A percentile compares a stretch with the other conserved stretches of the same genome.
Conservation (phyloP, 2,113 vertebrate genomes). For the Perca fluviatilis region DNA sequence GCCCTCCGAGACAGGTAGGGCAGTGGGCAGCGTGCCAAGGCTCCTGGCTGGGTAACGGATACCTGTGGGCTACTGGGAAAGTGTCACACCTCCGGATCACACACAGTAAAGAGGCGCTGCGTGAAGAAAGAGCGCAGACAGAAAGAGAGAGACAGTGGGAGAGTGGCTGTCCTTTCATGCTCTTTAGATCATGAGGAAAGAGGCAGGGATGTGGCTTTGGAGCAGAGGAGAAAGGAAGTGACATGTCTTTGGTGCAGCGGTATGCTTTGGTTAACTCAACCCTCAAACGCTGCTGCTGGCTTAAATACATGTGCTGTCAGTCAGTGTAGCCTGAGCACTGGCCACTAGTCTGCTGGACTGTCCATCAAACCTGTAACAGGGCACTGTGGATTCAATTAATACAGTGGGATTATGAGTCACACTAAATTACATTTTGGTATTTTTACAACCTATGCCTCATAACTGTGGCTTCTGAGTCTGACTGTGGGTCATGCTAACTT, state of each 20-base stretch:
- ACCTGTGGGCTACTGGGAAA: conserved; percentile 78
- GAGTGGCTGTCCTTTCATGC: conserved; percentile 42
- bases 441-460: not conserved
- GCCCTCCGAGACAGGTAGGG: conserved; percentile 54
- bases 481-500: not conserved
- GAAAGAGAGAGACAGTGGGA: conserved; percentile 30
- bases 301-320: conserved; percentile 35
- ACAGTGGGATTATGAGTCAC: not conserved
- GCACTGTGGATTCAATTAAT: not conserved
- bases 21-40: conserved; percentile 58
- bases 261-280: conserved; percentile 56
- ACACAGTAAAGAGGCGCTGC: conserved; percentile 52
- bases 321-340: not conserved
- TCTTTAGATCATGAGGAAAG: conserved; percentile 40
- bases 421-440: not conserved
- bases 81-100: conserved; percentile 74
- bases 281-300: conserved; percentile 17
- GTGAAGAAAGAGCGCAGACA: conserved; percentile 47
- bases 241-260: conserved; percentile 54
- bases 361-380: conserved; percentile 7
- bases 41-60: conserved; percentile 68
- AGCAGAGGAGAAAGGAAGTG: conserved; percentile 45
- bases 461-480: not conserved
- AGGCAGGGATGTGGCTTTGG: conserved; percentile 28
- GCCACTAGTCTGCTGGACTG: not conserved